Evolutionary conservation across 2,113 vertebrate genomes (phyloP).

Genomic region (Macaca mulatta): DNA sequence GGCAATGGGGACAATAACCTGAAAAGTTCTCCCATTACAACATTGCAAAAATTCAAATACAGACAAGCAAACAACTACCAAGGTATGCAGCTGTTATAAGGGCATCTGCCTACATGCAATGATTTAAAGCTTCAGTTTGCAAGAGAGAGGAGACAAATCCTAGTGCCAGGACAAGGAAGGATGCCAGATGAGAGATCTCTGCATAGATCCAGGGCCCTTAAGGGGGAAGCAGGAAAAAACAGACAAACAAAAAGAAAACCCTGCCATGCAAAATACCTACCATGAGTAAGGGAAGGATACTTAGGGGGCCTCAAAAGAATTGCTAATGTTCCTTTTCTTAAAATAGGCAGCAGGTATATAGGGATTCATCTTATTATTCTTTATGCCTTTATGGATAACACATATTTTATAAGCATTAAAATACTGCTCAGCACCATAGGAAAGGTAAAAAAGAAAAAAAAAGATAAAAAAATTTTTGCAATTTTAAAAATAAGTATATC

Average conservation of each 20-base stretch:
- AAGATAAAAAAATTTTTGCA: neutral
- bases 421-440: no score
- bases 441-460: no score
- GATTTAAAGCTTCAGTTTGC: neutral
- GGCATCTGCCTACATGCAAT: neutral
- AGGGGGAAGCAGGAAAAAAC: neutral
- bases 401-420: neutral
- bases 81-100: neutral
- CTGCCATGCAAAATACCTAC: neutral
- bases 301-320: neutral
- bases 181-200: neutral
- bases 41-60: neutral
- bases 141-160: neutral
- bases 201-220: neutral
- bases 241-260: neutral
- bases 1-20: neutral
- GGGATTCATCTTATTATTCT: neutral
- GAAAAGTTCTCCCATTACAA: neutral
- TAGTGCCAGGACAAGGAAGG: neutral
- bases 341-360: neutral
- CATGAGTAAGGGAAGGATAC: neutral
- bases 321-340: neutral
- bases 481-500: conserved; percentile 9
- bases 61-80: neutral
- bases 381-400: neutral